Evolutionary conservation across 2,888 invertebrate genomes (phyloP), one percentile per base, ranked within the genome.

Genomic region (Calephelis perditalis): DNA sequence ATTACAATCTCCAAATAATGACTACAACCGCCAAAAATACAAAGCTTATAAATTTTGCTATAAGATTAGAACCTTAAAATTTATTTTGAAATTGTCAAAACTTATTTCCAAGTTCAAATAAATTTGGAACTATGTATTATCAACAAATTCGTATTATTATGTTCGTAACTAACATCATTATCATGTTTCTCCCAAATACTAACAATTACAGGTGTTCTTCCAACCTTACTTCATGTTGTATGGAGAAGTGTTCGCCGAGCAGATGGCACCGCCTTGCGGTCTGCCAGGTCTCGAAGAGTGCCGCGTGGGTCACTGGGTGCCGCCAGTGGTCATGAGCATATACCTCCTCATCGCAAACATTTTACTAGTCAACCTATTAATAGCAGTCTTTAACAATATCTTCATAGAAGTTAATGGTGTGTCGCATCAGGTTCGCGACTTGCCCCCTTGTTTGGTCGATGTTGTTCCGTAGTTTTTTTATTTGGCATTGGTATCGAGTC

Each of bases 181-280:
- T 43, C 59, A 26, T 35, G 35, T 52, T 45, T 57, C 47, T 57
- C 57, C 60, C 68, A 71, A 40, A 62, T 66, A 81, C 84, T 82
- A 87, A 86, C 83, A 78, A 75, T 89, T 87, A 46, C 89, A 95
- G 95, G 96, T 98, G 63, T 98, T 98, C 91, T 96, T 97, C 87
- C 97, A 99, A 89, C 99, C 97, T 26, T 99, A 99, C 87, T 99
- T 99, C 91, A 99, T 99, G 99, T 93, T 99, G 79, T 99, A 99
- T 87, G 99, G 99, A 72, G 99, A 99, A 91, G 96, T 99, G 70
- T 99, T 98, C 84, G 99, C 99, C 36, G 98, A 97, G 78, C 96
- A 96, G 78, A 99, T 99, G 85, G 97, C 98, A 77, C 98, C 97
- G 36, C 94, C 95, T 5, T 98, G 98, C 78, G 96, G 96, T n/a